phyloP scores from a whole-genome alignment of 2,797 vertebrate genomes.

The Leptatherina wallacei region DNA sequence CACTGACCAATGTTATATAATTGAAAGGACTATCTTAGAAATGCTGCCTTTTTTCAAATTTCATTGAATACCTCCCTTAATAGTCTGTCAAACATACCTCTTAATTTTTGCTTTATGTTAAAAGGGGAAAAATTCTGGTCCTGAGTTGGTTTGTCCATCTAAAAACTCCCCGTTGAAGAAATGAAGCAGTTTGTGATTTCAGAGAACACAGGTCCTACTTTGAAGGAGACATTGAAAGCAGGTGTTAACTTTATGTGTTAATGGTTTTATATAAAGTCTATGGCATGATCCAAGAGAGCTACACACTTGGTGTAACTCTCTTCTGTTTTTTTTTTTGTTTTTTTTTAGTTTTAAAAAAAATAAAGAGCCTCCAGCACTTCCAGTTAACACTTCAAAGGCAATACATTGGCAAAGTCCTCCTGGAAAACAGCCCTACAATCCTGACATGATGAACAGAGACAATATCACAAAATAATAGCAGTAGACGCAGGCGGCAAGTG shows the following conservation, averaged over 20 bases:
- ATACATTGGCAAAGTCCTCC: slow-evolving; percentile 60
- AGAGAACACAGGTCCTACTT: slow-evolving; percentile 37
- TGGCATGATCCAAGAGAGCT: slow-evolving; percentile 23
- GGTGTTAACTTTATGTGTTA: slow-evolving; percentile 31
- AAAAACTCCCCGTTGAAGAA: slow-evolving; percentile 36
- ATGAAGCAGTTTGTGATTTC: slow-evolving; percentile 6
- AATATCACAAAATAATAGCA: slow-evolving; percentile 54
- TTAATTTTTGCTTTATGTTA: slow-evolving; percentile 35
- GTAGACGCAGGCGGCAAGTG: slow-evolving; percentile 34
- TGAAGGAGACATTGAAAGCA: slow-evolving; percentile 29
- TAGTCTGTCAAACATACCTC: slow-evolving; percentile 7
- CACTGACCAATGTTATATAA: slow-evolving; percentile 53
- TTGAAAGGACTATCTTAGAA: slow-evolving; percentile 36
- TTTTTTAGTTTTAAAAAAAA: slow-evolving; percentile 53
- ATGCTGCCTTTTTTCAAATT: slow-evolving; percentile 27
- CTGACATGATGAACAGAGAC: slow-evolving; percentile 76
- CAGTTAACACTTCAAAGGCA: slow-evolving; percentile 81
- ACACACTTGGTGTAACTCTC: no score
- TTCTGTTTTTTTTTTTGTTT: neutral
- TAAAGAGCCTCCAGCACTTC: slow-evolving; percentile 74
- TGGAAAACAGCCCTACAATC: slow-evolving; percentile 61
- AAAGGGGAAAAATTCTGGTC: slow-evolving; percentile 1
- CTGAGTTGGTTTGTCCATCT: slow-evolving; percentile 28
- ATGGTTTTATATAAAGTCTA: slow-evolving; percentile 10
- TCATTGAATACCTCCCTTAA: slow-evolving; percentile 32